Evolutionary conservation across 1,140 invertebrate species (phyloP).

Genomic region (Alviniconcha marisindica): DNA sequence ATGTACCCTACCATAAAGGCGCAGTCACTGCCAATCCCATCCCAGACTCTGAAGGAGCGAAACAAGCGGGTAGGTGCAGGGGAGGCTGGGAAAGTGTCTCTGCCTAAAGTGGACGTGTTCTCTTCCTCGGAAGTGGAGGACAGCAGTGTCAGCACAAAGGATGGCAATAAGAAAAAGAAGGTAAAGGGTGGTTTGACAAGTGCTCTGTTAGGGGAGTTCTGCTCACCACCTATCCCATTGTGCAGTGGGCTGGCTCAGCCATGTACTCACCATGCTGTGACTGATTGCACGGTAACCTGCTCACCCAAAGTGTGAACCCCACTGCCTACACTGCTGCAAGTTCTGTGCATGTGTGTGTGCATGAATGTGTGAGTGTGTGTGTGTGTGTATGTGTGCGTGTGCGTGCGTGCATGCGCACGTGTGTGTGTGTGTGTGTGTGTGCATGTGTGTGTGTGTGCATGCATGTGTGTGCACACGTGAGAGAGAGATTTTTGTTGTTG

Average conservation of each 20-base stretch:
- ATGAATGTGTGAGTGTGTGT: too few relatives aligned
- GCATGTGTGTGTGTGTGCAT: background rate
- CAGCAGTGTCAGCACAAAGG: background rate
- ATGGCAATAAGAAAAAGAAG: slow-evolving; percentile 28
- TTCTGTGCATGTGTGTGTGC: too few relatives aligned
- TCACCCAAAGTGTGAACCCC: background rate
- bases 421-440: slow-evolving; percentile 20
- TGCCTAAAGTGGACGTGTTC: slow-evolving; percentile 35
- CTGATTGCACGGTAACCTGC: background rate
- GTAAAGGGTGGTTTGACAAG: background rate
- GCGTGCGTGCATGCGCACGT: background rate
- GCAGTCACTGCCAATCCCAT: slow-evolving; percentile 63
- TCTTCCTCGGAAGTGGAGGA: slow-evolving; percentile 26
- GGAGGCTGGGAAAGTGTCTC: slow-evolving; percentile 8
- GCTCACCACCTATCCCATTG: background rate
- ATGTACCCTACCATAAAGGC: slow-evolving; percentile 68
- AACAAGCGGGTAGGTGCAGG: slow-evolving; percentile 52
- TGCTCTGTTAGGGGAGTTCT: background rate
- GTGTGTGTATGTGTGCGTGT: background rate
- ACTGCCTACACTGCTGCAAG: too few relatives aligned
- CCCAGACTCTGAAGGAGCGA: slow-evolving; percentile 65
- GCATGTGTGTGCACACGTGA: background rate
- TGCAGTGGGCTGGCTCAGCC: background rate
- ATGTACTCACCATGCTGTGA: background rate
- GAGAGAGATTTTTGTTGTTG: background rate